A percentile compares a stretch with the other conserved stretches of the same genome.
Conservation (phyloP, 1,140 invertebrate species). For the Leptonema lineaticorne region DNA sequence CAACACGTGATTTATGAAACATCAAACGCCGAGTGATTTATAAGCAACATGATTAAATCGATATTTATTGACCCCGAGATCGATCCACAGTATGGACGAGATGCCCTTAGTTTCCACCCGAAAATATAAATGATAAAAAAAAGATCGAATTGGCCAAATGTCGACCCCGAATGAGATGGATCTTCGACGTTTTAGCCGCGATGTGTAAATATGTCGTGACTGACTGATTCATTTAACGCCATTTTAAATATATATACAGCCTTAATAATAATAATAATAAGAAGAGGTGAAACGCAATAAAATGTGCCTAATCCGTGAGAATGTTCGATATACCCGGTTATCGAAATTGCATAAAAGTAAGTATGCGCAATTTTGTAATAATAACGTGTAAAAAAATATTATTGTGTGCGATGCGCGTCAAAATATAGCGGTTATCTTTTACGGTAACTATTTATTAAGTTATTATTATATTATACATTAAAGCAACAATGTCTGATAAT, state of each 20-base stretch:
- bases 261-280: too few relatives aligned
- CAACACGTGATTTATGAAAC: conserved; percentile 10
- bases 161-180: neutral
- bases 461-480: too few relatives aligned
- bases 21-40: conserved; percentile 22
- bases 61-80: conserved; percentile 25
- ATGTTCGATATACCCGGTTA: too few relatives aligned
- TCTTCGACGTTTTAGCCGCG: neutral
- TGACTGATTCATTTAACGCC: conserved; percentile 10
- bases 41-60: conserved; percentile 18
- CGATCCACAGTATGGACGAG: neutral
- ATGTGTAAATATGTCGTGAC: conserved; percentile 3
- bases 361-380: too few relatives aligned
- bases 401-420: too few relatives aligned
- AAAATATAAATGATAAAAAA: neutral
- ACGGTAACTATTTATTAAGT: too few relatives aligned
- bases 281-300: conserved; percentile 21
- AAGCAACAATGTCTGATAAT: too few relatives aligned
- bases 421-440: too few relatives aligned
- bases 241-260: too few relatives aligned
- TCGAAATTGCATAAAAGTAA: too few relatives aligned
- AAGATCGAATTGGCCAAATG: neutral
- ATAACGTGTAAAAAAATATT: too few relatives aligned
- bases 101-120: too few relatives aligned
- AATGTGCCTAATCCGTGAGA: conserved; percentile 16